Conservation (phyloP, 2,888 invertebrate genomes). For the Melieria omissa region DNA sequence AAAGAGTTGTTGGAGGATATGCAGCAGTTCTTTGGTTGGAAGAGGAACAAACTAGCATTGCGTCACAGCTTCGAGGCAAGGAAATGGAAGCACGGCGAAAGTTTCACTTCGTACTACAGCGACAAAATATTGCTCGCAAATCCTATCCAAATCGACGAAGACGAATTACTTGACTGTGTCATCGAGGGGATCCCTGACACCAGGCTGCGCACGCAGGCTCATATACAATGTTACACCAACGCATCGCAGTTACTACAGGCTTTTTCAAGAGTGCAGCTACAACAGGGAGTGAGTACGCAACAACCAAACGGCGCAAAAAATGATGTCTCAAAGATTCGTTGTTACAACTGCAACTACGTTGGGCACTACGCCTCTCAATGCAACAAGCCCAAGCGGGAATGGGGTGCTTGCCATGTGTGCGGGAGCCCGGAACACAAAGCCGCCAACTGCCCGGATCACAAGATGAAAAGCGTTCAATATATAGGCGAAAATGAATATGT, state of each 20-base stretch:
- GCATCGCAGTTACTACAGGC: conserved; percentile 14
- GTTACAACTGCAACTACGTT: conserved; percentile 38
- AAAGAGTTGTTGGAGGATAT: not conserved
- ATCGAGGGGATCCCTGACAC: conserved; percentile 13
- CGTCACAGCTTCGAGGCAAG: not conserved
- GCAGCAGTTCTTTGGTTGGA: too few species aligned
- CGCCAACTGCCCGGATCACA: conserved; percentile 23
- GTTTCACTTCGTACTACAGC: conserved; percentile 13
- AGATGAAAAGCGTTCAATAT: conserved; percentile 9
- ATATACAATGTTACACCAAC: conserved; percentile 14
- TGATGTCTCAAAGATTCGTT: not conserved
- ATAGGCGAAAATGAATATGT: conserved; percentile 15
- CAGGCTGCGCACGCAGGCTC: not conserved
- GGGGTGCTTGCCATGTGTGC: conserved; percentile 39
- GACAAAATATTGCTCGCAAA: conserved; percentile 8
- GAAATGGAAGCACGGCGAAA: not conserved
- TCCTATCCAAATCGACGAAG: conserved; percentile 21
- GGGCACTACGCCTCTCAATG: conserved; percentile 38
- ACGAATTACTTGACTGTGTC: conserved; percentile 3
- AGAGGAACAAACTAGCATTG: too few species aligned
- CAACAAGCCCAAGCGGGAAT: conserved; percentile 34
- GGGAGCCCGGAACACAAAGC: conserved; percentile 30
- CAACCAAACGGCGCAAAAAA: not conserved
- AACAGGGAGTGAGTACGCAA: not conserved
- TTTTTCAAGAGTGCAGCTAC: not conserved